phyloP scores from a whole-genome alignment of 2,797 vertebrate genomes.

The Chrosomus eos region DNA sequence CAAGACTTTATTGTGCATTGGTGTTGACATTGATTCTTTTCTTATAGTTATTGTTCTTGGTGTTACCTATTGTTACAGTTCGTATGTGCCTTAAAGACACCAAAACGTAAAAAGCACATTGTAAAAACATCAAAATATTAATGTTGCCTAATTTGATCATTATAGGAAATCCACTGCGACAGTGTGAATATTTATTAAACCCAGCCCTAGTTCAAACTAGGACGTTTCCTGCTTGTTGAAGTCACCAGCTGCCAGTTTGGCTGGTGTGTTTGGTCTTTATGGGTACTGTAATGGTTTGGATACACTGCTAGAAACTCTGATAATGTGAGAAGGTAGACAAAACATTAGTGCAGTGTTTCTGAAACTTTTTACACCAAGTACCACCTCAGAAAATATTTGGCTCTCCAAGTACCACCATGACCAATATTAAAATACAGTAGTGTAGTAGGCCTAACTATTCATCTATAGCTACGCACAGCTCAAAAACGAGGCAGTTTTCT shows the following conservation, averaged over 20 bases:
- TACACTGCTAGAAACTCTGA: background rate
- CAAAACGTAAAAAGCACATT: background rate
- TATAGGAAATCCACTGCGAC: background rate
- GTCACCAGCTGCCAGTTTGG: conserved; percentile 17
- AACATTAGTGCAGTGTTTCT: background rate
- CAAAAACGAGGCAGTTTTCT: too few species aligned
- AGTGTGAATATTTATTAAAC: background rate
- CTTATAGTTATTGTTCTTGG: background rate
- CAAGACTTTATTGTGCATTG: background rate
- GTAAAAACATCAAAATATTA: background rate
- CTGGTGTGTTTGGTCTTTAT: conserved; percentile 19
- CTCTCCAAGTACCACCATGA: too few species aligned
- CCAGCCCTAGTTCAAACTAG: background rate
- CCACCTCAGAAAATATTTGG: too few species aligned
- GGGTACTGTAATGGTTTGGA: background rate
- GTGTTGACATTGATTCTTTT: background rate
- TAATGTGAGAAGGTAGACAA: conserved; percentile 9
- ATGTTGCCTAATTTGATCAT: background rate
- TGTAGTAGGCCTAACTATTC: too few species aligned
- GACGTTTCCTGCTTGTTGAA: background rate
- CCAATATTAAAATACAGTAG: too few species aligned
- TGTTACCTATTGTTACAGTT: background rate
- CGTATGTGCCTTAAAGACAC: background rate
- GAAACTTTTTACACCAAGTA: too few species aligned
- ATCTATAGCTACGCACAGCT: too few species aligned